A percentile compares a stretch with the other conserved stretches of the same genome.
Evolutionary conservation across 2,888 invertebrate genomes (phyloP).

Genomic region (Cecidostiba fungosa): DNA sequence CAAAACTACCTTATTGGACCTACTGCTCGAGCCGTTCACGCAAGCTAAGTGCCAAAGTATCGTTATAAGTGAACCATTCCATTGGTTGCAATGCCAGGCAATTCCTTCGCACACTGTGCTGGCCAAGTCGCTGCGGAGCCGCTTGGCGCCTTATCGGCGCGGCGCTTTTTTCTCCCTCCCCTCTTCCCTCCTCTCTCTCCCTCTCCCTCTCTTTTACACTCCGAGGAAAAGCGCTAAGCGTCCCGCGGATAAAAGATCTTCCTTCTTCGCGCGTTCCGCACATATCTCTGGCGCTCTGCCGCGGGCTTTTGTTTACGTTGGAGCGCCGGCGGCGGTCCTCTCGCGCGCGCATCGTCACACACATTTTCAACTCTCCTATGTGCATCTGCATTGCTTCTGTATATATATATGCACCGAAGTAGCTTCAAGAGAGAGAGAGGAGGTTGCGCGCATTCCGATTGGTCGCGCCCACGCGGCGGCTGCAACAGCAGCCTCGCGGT

Average conservation of each 20-base stretch:
- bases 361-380: background rate
- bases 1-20: no score
- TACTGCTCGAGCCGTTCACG: no score
- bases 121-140: background rate
- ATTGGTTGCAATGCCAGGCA: background rate
- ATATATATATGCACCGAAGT: background rate
- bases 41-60: no score
- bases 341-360: background rate
- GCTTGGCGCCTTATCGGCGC: slow-evolving; percentile 59
- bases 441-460: slow-evolving; percentile 57
- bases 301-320: slow-evolving; percentile 58
- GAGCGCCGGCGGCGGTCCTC: background rate
- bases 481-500: slow-evolving; percentile 43
- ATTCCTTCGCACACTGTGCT: background rate
- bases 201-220: background rate
- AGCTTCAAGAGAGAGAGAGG: slow-evolving; percentile 21
- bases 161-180: slow-evolving; percentile 42
- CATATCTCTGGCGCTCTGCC: slow-evolving; percentile 7
- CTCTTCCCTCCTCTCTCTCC: background rate
- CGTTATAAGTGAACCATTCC: no score
- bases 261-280: background rate
- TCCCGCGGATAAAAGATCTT: slow-evolving; percentile 5
- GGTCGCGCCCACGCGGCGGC: slow-evolving; percentile 63
- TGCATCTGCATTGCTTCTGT: background rate
- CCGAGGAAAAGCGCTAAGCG: background rate